Percentiles rank a stretch among this genome's conserved stretches.
Evolutionary conservation across 1,140 invertebrate species (phyloP).

Genomic region (Mercenaria mercenaria): DNA sequence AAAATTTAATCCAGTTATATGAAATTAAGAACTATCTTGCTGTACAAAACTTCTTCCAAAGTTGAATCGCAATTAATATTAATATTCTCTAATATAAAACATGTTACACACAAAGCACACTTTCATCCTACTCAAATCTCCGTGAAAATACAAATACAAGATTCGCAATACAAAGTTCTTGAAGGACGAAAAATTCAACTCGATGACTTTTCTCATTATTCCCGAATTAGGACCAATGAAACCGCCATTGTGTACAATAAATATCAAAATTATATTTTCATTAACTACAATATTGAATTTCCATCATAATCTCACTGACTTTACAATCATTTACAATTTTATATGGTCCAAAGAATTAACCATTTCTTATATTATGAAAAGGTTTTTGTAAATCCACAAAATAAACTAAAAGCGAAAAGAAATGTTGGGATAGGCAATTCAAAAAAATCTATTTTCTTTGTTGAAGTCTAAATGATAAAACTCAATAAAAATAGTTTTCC

Average conservation of each 20-base stretch:
- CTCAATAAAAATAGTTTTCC: no score
- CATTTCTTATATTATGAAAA: neutral
- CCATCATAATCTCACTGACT: neutral
- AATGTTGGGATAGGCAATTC: neutral
- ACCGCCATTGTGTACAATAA: neutral
- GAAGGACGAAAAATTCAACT: no score
- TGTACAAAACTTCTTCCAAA: no score
- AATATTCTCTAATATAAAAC: no score
- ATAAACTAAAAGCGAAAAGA: neutral
- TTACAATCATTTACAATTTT: neutral
- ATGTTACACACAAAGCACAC: no score
- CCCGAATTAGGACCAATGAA: neutral
- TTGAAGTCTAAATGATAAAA: no score
- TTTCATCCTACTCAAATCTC: no score
- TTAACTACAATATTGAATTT: neutral
- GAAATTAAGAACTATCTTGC: no score
- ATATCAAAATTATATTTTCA: neutral
- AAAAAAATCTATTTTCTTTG: neutral
- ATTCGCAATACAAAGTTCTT: no score
- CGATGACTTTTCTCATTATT: neutral
- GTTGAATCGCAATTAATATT: no score
- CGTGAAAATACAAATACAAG: no score
- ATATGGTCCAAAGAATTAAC: constrained; percentile 20
- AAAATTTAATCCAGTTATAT: no score
- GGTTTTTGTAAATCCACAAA: constrained; percentile 26